Base-by-base conservation (phyloP, 1,140 invertebrate genomes). In the Contarinia nasturtii region DNA sequence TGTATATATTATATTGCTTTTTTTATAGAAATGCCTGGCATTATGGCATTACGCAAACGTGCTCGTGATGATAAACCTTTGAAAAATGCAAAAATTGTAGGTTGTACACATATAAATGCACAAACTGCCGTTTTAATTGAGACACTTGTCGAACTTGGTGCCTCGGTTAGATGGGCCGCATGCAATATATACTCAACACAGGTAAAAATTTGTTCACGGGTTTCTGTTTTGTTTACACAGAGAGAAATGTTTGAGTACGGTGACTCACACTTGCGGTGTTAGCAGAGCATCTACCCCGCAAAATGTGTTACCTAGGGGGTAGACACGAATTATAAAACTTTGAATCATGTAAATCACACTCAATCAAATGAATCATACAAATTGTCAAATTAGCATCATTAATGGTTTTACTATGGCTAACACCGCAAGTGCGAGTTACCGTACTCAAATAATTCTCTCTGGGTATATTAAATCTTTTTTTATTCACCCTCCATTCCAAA, bases 131-230 rank as follows among this genome's bases (percentile, higher is more conserved):
- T 96, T 49, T 67, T 98, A 34, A 89, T 97, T 47, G 92, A 98
- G 66, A 96, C 92, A 0, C 65, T 97, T 20, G 77, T 80, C 2
- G 81, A 87, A 45, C 68, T 96, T 12, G 93, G 92, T 0, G 92
- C 92, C 12, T 80, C 85, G 52, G 80, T 95, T 0, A 74, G 92
- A 60, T 96, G 92, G 92, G 81, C 90, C 1, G 90, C 92, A 7
- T 98, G 93, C 64, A 98, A 98, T 68, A 98, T 98, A 54, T 97
- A 95, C 67, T 97, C 92, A 36, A 97, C 93, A 7, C 92, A 94
- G 69, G 78, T 79, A 27, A 27, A 27, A n/a, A n/a, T n/a, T n/a
- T n/a, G n/a, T 51, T 51, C 48, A 43, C 58, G 64, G 36, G 5
- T 14, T 38, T 38, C 14, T 34, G 33, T 34, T 34, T 34, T 34